Evolutionary conservation across 2,797 vertebrate genomes (phyloP), one percentile per base, ranked within the genome.

Genomic region (Ambastaia sidthimunki): DNA sequence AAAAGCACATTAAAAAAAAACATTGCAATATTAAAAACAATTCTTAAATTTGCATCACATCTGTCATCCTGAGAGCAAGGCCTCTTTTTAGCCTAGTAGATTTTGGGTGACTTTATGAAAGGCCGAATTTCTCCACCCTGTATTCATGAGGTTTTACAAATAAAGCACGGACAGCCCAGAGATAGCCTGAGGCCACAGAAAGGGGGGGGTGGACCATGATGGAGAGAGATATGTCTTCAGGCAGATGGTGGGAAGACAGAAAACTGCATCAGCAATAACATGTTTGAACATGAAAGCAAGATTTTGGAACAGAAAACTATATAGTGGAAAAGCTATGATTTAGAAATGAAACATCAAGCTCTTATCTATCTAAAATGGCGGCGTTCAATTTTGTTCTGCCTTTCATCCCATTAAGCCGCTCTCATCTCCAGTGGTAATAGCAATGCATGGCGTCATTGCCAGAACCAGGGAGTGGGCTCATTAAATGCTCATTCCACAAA

Each of bases 311-410:
- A 76, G 80, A 75, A 57, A 48, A 84, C 59, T 66, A 54, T 87
- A 47, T 77, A 75, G 80, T 75, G 76, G 76, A 87, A 88, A 87
- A 86, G 77, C 88, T 84, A 62, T 89, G 83, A 90, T 90, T 90
- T 86, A 82, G 73, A 82, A 88, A 83, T 87, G 50, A 89, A 89
- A 89, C 80, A 80, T 78, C 50, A 59, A 60, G 72, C 65, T 44
- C 18, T 88, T 85, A 73, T 76, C 73, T 71, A 21, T 67, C 67
- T 82, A 86, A 84, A 76, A 84, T 88, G 75, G 83, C 67, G 19
- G 9, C 10, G 84, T 65, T 82, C 48, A 78, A 1, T 81, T 82
- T 82, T 23, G 5, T 66, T 71, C 82, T 57, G 34, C 59, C 41
- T 25, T 76, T 80, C 50, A 12, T 19, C 55, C 18, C 48, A 67